Conservation (phyloP, 2,113 vertebrate species). For the Vimba vimba region DNA sequence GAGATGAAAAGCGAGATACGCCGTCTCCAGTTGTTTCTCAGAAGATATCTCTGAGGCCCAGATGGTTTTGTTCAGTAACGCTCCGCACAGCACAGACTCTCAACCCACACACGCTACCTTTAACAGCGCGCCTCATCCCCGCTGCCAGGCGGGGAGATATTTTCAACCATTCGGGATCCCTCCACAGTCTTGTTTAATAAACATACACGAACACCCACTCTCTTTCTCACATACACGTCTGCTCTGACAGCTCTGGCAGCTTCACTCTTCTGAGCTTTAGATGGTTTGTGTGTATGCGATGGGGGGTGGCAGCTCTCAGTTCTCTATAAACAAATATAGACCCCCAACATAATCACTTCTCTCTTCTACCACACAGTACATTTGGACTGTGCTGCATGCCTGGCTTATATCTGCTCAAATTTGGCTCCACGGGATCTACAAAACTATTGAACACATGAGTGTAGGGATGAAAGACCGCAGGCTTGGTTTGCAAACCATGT, state of each 20-base stretch:
- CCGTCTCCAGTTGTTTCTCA: constrained; percentile 35
- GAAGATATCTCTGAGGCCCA: constrained; percentile 38
- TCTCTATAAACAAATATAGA: constrained; percentile 30
- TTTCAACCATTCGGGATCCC: constrained; percentile 49
- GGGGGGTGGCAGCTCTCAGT: constrained; percentile 12
- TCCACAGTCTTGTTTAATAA: constrained; percentile 45
- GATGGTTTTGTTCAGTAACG: constrained; percentile 40
- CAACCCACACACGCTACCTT: constrained; percentile 38
- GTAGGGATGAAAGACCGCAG: background rate
- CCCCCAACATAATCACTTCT: constrained; percentile 16
- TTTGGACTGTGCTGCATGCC: background rate
- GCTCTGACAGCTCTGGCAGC: constrained; percentile 47
- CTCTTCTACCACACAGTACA: constrained; percentile 16
- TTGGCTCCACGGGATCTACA: background rate
- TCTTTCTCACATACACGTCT: constrained; percentile 36
- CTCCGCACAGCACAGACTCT: constrained; percentile 16
- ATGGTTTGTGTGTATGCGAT: constrained; percentile 9
- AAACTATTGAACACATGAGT: background rate
- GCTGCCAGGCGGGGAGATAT: constrained; percentile 39
- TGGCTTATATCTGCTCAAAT: constrained; percentile 14
- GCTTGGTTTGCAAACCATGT: background rate
- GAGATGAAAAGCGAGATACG: constrained; percentile 49
- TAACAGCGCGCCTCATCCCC: constrained; percentile 32
- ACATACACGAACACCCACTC: constrained; percentile 37
- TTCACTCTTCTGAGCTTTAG: constrained; percentile 35